Evolutionary conservation across 2,888 invertebrate genomes (phyloP), one percentile per base, ranked within the genome.

Genomic region (Synanthedon myopaeformis): DNA sequence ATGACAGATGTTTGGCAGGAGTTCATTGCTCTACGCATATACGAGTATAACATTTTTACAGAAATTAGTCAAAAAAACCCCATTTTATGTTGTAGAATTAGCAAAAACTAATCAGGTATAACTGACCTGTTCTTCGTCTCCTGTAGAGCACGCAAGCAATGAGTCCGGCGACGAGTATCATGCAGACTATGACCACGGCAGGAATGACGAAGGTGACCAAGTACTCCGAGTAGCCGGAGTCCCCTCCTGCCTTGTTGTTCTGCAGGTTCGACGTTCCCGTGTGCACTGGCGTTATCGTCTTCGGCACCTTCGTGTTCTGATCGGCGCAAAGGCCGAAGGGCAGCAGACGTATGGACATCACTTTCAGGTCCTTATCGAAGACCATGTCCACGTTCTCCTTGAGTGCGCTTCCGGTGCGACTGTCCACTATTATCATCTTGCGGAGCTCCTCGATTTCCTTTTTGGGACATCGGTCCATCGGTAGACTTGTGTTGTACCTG

Each of bases 91-190:
- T 23, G 23, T 23, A 23, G 4, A 23, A 23, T 4, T 23, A n/a
- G 23, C 23, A 23, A 4, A 4, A 4, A 3, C 4, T 23, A 23
- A 23, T 2, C 23, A 4, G 23, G 23, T 10, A 8, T 35, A 10
- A 55, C 88, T 96, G 93, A 59, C 96, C 96, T 53, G 94, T 94
- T 61, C 94, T 91, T 60, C 94, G 90, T 65, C 94, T 89, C 62
- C 95, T 91, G 72, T 97, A 97, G 52, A 98, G 84, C 53, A 96
- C 91, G 70, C 96, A 96, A 1, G 97, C 97, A 54, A 97, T 92
- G 54, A 97, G 88, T 0, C 94, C 92, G 0, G 97, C 96, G 50
- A 98, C 85, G 12, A 97, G 78, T 45, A 98, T 89, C 94, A 98
- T 96, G 17, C 93, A 91, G 0, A 95, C 91, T 56, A 98, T 95